Evolutionary conservation across 2,113 vertebrate species (phyloP).

Genomic region (Callaeas wilsoni): DNA sequence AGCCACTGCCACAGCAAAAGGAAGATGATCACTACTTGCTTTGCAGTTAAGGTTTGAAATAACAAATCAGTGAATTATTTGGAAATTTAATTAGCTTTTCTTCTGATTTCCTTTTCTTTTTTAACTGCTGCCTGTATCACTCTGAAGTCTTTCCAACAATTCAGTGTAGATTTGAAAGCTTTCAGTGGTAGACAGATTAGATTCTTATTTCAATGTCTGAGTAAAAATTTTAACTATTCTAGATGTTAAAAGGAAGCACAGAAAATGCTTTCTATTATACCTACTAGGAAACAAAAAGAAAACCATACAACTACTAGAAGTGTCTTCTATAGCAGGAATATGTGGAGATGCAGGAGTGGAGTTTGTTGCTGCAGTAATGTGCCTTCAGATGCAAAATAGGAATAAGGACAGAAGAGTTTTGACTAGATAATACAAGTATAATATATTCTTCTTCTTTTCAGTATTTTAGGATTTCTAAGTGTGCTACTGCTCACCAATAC

Average conservation of each 20-base stretch:
- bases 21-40: background rate
- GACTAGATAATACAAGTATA: background rate
- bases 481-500: background rate
- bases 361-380: background rate
- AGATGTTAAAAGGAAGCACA: background rate
- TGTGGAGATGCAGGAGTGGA: background rate
- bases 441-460: background rate
- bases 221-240: background rate
- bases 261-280: background rate
- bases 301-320: background rate
- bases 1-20: background rate
- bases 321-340: background rate
- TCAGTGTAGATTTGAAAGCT: background rate
- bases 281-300: background rate
- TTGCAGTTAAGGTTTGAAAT: background rate
- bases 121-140: background rate
- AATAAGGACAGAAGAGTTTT: background rate
- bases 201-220: background rate
- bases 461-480: background rate
- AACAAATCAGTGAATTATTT: background rate
- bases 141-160: background rate
- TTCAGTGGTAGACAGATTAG: background rate
- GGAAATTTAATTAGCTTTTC: constrained; percentile 6
- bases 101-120: background rate
- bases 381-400: background rate